Evolutionary conservation across 2,113 vertebrate genomes (phyloP).

Genomic region (Gasterosteus aculeatus): DNA sequence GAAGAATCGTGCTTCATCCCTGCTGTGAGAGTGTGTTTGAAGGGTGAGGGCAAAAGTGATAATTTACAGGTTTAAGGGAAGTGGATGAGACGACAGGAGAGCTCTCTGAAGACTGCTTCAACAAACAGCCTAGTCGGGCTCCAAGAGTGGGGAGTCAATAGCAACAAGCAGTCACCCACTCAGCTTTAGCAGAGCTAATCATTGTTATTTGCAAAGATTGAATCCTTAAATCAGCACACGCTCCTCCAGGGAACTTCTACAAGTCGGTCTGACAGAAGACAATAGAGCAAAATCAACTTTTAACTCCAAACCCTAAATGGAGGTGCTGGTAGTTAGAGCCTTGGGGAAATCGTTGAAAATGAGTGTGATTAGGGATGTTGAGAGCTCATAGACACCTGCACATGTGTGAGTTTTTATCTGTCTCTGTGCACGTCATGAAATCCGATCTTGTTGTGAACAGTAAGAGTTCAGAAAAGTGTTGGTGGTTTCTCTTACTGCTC

Average conservation of each 20-base stretch:
- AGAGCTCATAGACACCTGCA: conserved; percentile 40
- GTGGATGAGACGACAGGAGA: conserved; percentile 34
- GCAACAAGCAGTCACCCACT: conserved; percentile 54
- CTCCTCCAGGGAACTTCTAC: conserved; percentile 37
- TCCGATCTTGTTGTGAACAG: not conserved
- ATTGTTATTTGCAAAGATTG: conserved; percentile 58
- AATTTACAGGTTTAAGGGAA: conserved; percentile 43
- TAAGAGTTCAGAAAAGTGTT: not conserved
- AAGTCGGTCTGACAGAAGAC: conserved; percentile 49
- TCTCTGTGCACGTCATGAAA: conserved; percentile 5
- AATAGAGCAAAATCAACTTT: conserved; percentile 45
- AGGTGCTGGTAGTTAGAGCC: conserved; percentile 30
- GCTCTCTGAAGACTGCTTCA: conserved; percentile 44
- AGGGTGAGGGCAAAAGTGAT: conserved; percentile 20
- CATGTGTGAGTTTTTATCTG: conserved; percentile 31
- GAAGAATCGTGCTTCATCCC: not conserved
- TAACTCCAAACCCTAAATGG: conserved; percentile 32
- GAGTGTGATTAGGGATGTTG: conserved; percentile 42
- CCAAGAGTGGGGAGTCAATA: conserved; percentile 36
- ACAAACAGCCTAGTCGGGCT: conserved; percentile 33
- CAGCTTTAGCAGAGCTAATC: conserved; percentile 55
- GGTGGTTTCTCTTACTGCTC: not conserved
- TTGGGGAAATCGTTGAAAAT: conserved; percentile 57
- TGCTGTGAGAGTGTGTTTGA: conserved; percentile 12
- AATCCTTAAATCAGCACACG: conserved; percentile 54